These are phyloP conservation scores for Scleropages formosus DNA, from an alignment of 2,797 vertebrate genomes.

Conservation along the genomic window DNA sequence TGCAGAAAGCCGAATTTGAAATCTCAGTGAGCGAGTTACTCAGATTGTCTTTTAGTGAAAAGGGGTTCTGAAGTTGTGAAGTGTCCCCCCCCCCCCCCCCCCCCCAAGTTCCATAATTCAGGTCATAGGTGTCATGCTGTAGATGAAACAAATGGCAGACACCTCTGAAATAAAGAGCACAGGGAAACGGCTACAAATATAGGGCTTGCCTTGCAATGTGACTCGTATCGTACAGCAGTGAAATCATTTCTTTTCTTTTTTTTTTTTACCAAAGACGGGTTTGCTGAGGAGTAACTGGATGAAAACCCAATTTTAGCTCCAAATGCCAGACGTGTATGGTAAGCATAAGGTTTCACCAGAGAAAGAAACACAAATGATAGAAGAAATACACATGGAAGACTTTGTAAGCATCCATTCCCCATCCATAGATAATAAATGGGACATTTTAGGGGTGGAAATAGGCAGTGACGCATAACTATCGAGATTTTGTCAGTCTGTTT, in stretches of 20 bases:
- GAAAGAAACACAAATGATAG: slow-evolving; percentile 13
- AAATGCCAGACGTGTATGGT: slow-evolving; percentile 22
- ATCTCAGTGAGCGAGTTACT: slow-evolving; percentile 66
- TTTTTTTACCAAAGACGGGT: slow-evolving; percentile 53
- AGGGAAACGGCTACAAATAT: slow-evolving; percentile 18
- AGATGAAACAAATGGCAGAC: slow-evolving; percentile 51
- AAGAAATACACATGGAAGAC: not conserved
- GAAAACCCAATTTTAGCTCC: slow-evolving; percentile 39
- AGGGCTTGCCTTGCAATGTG: slow-evolving; percentile 16
- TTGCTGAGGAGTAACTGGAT: slow-evolving; percentile 36
- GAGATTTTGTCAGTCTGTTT: too few relatives aligned
- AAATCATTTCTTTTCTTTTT: slow-evolving; percentile 59
- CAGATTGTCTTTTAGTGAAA: slow-evolving; percentile 24
- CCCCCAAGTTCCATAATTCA: not conserved
- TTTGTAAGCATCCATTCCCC: not conserved
- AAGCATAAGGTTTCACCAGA: slow-evolving; percentile 43
- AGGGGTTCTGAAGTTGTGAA: not conserved
- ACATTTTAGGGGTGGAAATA: not conserved
- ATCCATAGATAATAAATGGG: not conserved
- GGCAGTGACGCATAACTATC: too few relatives aligned
- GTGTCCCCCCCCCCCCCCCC: not conserved
- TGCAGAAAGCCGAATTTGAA: slow-evolving; percentile 66
- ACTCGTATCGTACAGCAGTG: slow-evolving; percentile 50
- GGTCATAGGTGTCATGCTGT: not conserved
- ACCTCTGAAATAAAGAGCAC: slow-evolving; percentile 45